Base-by-base conservation (phyloP, 2,888 invertebrate species). In the Acronicta leporina region DNA sequence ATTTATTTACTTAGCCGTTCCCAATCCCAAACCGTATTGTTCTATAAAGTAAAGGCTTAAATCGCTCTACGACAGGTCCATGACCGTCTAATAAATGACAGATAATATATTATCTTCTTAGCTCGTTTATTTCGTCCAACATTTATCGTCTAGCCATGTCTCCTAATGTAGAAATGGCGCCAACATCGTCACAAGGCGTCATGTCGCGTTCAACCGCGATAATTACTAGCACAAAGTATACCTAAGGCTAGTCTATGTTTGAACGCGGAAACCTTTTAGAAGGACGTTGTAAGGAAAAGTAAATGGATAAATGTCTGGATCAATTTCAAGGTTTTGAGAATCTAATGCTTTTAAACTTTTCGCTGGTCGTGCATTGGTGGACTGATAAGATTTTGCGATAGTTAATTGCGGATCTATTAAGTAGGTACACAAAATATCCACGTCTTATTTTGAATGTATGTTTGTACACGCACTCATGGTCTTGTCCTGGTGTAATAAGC, bases 251-350 rank as follows among this genome's bases (percentile, higher is more conserved):
- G 6, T 38, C 38, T 38, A 35, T 35, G n/a, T 49, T 33, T 53
- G 43, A 53, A 70, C 45, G 15, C 74, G 70, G 70, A 70, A 70
- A 63, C 43, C n/a, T 40, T 48, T 42, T 16, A 58, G 54, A 73
- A 73, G 70, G 70, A 63, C 74, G 11, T 2, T 13, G 38, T 33
- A 2, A 68, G 69, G 69, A 73, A 63, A 73, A 68, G 33, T 43
- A 15, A 7, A 16, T 9, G 13, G 33, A 43, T 20, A 13, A n/a
- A 43, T 42, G 41, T 48, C 38, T 56, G 46, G 20, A 56, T 56
- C 35, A 42, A 8, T 66, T 44, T 54, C 68, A 68, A 59, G 68
- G 53, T 70, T 47, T n/a, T 27, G 27, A 50, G 51, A 44, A 68
- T 13, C 47, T 16, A 35, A 13, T 38, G n/a, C 6, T 38, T 38